Base-by-base conservation (phyloP, 2,888 invertebrate species). In the Ochropacha duplaris region DNA sequence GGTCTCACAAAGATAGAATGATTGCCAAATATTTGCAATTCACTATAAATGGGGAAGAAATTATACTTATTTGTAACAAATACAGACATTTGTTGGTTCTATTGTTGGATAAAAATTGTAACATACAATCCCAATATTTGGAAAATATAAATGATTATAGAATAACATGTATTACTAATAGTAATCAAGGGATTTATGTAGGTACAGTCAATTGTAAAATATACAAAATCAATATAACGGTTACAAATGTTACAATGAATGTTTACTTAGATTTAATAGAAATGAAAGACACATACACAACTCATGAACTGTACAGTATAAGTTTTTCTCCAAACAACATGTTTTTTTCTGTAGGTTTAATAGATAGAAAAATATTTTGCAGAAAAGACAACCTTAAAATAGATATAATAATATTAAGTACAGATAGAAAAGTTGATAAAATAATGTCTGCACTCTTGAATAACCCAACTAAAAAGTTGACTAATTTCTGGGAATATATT, bases 1-100 rank as follows among this genome's bases (percentile, higher is more conserved):
- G 91, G 91, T 31, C 72, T 4, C 67, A 84, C 52, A 81, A 82
- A 66, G 92, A 92, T 56, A 83, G 73, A 69, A 91, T 90, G 88
- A 50, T 81, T 4, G 63, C 78, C 0, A 77, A 72, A 51, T 60
- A 71, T 57, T 57, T 88, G 14, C 65, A 81, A 39, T 78, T 79
- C 55, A 64, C 58, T 2, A 55, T 65, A 8, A 59, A 72, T 5
- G 65, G 78, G 36, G 69, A 79, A n/a, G 76, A 82, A 36, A 63
- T 84, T 6, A 56, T 88, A 54, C 56, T 90, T 26, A 19, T 87
- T 1, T 90, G 68, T 59, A 81, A 74, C 57, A 92, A 92, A 78
- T 77, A 90, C 56, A 84, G 91, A 71, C 86, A 91, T 79, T 66
- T 92, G 55, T 36, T 90, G 1, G 62, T 78, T 8, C 76, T 83